Evolutionary conservation across 2,113 vertebrate genomes (phyloP), one percentile per base, ranked within the genome.

Genomic region (Clarias macrocephalus): DNA sequence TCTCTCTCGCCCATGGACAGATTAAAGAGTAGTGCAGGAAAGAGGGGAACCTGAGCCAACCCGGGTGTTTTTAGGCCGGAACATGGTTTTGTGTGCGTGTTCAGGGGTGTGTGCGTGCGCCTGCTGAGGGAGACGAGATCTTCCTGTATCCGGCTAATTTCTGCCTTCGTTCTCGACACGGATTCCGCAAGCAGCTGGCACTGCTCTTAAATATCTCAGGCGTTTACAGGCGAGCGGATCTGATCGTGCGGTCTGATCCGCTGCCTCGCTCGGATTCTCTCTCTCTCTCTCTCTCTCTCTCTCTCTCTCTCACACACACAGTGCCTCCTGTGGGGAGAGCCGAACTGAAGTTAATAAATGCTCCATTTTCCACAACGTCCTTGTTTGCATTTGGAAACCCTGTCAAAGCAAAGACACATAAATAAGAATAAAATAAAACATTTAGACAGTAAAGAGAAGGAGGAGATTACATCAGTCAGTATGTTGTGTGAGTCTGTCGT

Each of bases 111-210:
- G 1, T 80, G 48, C 37, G 12, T 80, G 30, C 81, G 57, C 70
- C 56, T 82, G 18, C 48, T 57, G 83, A 80, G 76, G 76, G 85
- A 87, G 66, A 87, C 52, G 84, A 77, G 73, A 88, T 89, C 83
- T 81, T 85, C 75, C 59, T 75, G 59, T 82, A 80, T 88, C 87
- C 42, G 11, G 56, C 28, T 87, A 86, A 88, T 88, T 89, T 79
- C 88, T 84, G 48, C 76, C 63, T 83, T 82, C 60, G 13, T 87
- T 82, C 80, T 88, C 80, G 81, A 85, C 85, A 85, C 59, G 56
- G 86, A 86, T 87, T 89, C 86, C 84, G 66, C 80, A 88, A 75
- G 68, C 86, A 87, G 88, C 89, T 90, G 89, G 85, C 89, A 85
- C 56, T 59, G 80, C 83, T 88, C 80, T 88, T 86, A 86, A 84